Percentiles rank a stretch among this genome's conserved stretches.
phyloP scores from a whole-genome alignment of 2,797 vertebrate species.

The Tapirus indicus region DNA sequence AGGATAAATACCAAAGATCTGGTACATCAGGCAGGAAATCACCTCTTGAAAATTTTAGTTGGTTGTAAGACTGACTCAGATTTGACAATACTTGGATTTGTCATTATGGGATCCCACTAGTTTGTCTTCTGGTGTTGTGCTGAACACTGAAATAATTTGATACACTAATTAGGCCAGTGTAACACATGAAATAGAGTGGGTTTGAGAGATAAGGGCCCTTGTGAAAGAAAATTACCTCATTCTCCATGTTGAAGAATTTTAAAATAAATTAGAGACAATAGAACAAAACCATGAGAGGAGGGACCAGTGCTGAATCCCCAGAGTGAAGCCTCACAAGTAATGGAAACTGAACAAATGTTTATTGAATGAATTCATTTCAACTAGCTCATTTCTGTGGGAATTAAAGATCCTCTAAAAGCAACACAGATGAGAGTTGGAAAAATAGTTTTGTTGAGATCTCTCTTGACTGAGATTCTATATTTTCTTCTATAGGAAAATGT shows the following conservation, averaged over 20 bases:
- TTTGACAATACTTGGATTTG: not conserved
- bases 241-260: not conserved
- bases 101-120: not conserved
- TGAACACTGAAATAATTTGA: slow-evolving; percentile 17
- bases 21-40: not conserved
- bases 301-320: not conserved
- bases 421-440: not conserved
- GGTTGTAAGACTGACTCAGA: not conserved
- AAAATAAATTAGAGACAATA: not conserved
- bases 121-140: not conserved
- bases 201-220: not conserved
- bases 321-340: not conserved
- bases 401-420: not conserved
- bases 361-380: slow-evolving; percentile 24
- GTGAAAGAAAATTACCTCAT: not conserved
- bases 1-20: not conserved
- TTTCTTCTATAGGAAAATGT: not conserved
- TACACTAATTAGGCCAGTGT: not conserved
- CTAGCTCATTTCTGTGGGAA: not conserved
- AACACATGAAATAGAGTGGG: not conserved
- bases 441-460: not conserved
- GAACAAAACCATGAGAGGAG: not conserved
- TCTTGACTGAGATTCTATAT: not conserved
- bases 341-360: not conserved
- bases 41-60: slow-evolving; percentile 19